Evolutionary conservation across 2,113 vertebrate species (phyloP).

Genomic region (Apeltes quadracus): DNA sequence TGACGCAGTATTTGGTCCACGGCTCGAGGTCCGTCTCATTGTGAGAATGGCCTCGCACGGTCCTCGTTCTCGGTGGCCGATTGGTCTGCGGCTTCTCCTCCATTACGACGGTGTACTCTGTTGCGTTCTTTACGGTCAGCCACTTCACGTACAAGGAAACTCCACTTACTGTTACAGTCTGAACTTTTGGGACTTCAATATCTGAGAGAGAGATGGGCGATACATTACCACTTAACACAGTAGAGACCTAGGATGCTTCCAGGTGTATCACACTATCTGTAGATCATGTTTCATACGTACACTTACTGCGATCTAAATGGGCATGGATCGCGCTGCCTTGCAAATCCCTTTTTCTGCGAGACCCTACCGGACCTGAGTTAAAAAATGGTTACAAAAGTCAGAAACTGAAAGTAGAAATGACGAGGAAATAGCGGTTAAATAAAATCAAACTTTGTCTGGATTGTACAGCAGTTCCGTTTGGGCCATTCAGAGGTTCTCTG

Average conservation of each 20-base stretch:
- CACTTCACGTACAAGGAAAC: slow-evolving; percentile 66
- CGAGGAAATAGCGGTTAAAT: background rate
- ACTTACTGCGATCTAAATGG: slow-evolving; percentile 37
- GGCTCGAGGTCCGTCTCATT: slow-evolving; percentile 63
- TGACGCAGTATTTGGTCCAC: slow-evolving; percentile 69
- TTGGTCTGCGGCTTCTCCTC: slow-evolving; percentile 33
- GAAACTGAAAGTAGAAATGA: background rate
- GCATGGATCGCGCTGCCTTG: background rate
- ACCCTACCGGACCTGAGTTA: slow-evolving; percentile 34
- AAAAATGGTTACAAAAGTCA: background rate
- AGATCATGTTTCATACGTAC: background rate
- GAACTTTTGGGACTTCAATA: slow-evolving; percentile 66
- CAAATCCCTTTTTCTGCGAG: slow-evolving; percentile 69
- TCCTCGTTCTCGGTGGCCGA: slow-evolving; percentile 7
- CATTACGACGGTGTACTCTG: slow-evolving; percentile 63
- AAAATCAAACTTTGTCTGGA: background rate
- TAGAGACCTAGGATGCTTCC: background rate
- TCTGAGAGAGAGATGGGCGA: slow-evolving; percentile 43
- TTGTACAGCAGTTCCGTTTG: background rate
- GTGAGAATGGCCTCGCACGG: slow-evolving; percentile 38
- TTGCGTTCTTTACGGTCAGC: slow-evolving; percentile 57
- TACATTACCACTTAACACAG: background rate
- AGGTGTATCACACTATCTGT: background rate
- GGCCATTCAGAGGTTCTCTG: background rate
- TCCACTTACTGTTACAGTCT: slow-evolving; percentile 58